phyloP scores from a whole-genome alignment of 2,888 invertebrate genomes.

The Noctuana brunneofusca region DNA sequence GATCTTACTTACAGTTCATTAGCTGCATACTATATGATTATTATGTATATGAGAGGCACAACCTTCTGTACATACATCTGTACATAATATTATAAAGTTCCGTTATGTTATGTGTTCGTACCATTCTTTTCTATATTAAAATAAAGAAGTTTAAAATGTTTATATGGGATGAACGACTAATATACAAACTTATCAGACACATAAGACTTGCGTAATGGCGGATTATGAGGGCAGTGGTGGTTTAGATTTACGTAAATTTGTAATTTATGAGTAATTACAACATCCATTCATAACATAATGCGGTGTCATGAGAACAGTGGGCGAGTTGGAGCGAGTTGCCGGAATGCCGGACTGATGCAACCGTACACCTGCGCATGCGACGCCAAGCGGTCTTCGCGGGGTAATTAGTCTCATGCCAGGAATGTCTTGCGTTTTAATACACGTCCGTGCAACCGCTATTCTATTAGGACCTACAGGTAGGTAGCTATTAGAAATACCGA shows the following conservation, averaged over 20 bases:
- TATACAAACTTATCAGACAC: no score
- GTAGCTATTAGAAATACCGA: conserved; percentile 5
- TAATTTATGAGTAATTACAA: conserved; percentile 2
- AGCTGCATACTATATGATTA: no score
- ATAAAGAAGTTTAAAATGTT: no score
- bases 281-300: conserved; percentile 22
- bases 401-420: conserved; percentile 65
- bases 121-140: no score
- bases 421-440: conserved; percentile 43
- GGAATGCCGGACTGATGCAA: conserved; percentile 51
- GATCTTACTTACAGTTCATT: not conserved
- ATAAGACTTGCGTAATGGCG: no score
- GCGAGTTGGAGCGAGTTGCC: conserved; percentile 28
- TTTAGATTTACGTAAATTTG: conserved; percentile 1
- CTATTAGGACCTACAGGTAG: not conserved
- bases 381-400: conserved; percentile 70
- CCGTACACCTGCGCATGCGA: conserved; percentile 56
- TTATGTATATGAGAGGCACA: not conserved
- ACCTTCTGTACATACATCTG: no score
- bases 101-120: no score
- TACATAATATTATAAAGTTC: no score
- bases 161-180: no score
- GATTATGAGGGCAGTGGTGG: no score
- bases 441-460: conserved; percentile 13
- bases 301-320: conserved; percentile 36